Base-by-base conservation (phyloP, 2,888 invertebrate species). In the Strigamia transsilvanica region DNA sequence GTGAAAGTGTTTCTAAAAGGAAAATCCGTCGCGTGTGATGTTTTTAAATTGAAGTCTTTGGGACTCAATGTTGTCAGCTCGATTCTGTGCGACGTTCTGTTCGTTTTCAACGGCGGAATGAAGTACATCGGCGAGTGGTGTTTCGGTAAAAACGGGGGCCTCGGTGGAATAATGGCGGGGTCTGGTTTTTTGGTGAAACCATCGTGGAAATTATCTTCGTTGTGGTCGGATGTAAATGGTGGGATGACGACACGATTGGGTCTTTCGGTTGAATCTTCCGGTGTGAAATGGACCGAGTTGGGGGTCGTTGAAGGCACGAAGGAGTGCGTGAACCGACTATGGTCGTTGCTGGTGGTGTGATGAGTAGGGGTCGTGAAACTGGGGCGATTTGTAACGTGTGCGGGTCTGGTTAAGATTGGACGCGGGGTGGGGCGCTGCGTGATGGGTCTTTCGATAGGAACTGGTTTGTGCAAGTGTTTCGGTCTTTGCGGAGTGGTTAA, bases 151-250 rank as follows among this genome's bases (percentile, higher is more conserved):
- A 81, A 73, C 10, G 66, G 81, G 12, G 81, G 81, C 34, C 73
- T 15, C 0, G 81, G 81, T 21, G 81, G 81, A 12, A 81, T 81
- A 13, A 81, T 73, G 21, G 81, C 81, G 12, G 81, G 81, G n/a
- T 73, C 34, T 38, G 81, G 81, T 73, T 81, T 41, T 12, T 32
- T 38, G 9, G 81, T 81, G 41, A 81, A 81, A 21, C 81, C 81
- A 9, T 51, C 80, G 21, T 78, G 78, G 27, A 27, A 27, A 61
- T 61, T 61, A 7, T 77, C 18, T 15, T 27, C n/a, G 18, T 18
- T 1, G 79, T 79, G 1, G 79, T 79, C 18, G 27, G 27, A 27
- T 27, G 3, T 1, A 27, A 38, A 38, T 10, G 38, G 10, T 38
- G 38, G 38, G 6, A 38, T 6, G 10, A 38, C 6, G 0, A 38